Conservation (phyloP, 1,140 invertebrate genomes). For the Conus ventricosus region DNA sequence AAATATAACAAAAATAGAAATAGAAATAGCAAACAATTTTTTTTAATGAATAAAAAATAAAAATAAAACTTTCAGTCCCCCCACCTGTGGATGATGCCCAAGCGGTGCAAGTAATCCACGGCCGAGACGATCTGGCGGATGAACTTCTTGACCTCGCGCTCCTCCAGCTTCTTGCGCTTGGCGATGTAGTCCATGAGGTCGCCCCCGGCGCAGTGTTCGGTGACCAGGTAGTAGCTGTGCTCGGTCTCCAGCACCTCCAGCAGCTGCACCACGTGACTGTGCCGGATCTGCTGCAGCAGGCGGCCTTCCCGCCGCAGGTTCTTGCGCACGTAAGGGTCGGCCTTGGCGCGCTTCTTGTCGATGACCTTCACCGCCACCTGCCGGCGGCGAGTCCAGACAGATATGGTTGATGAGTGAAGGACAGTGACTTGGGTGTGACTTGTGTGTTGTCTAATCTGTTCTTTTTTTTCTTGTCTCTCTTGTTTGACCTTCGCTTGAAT, state of each 20-base stretch:
- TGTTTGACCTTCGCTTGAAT: no score
- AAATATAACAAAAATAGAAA: background rate
- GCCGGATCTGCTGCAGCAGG: slow-evolving; percentile 70
- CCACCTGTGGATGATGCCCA: slow-evolving; percentile 72
- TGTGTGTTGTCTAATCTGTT: no score
- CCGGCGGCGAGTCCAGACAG: no score
- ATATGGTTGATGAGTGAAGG: background rate
- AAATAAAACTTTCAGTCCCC: background rate
- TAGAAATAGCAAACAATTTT: background rate
- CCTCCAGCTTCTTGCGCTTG: slow-evolving; percentile 64
- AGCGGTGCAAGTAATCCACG: slow-evolving; percentile 70
- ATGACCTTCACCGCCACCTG: slow-evolving; percentile 74
- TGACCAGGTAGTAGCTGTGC: slow-evolving; percentile 74
- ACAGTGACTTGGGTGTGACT: background rate
- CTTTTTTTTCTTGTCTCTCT: no score
- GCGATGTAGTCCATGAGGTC: slow-evolving; percentile 73
- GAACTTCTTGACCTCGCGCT: slow-evolving; percentile 67
- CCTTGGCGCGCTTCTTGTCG: slow-evolving; percentile 70
- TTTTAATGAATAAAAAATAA: no score
- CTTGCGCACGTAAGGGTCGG: slow-evolving; percentile 72
- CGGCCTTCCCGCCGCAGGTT: slow-evolving; percentile 72
- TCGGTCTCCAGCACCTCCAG: slow-evolving; percentile 74
- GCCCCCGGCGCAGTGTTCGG: slow-evolving; percentile 71
- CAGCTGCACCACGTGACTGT: slow-evolving; percentile 70
- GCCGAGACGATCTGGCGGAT: slow-evolving; percentile 73